Conservation (phyloP, 2,888 invertebrate genomes). For the Limenitis camilla region DNA sequence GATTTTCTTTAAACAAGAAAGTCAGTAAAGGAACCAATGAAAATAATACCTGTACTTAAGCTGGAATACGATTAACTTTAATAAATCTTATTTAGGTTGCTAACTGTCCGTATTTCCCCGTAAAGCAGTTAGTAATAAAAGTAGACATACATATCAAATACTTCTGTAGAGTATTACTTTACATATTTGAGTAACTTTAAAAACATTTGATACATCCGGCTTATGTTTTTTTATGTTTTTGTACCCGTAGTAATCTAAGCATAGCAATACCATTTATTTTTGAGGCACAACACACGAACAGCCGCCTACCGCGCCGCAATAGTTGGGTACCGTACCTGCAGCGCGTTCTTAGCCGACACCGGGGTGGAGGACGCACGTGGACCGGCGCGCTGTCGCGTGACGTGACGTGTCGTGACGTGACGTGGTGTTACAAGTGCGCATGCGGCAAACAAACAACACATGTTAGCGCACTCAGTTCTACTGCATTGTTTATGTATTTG, state of each 20-base stretch:
- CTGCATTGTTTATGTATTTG: conserved; percentile 27
- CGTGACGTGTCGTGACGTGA: conserved; percentile 36
- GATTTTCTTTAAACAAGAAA: conserved; percentile 16
- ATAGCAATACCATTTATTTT: conserved; percentile 6
- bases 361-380: conserved; percentile 74
- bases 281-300: conserved; percentile 13
- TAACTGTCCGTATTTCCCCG: too few species aligned
- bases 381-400: conserved; percentile 60
- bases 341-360: conserved; percentile 76
- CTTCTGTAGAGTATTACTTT: too few species aligned
- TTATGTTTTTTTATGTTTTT: background rate
- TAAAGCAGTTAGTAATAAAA: background rate
- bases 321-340: conserved; percentile 77
- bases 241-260: background rate
- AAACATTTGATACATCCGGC: too few species aligned
- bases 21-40: conserved; percentile 2
- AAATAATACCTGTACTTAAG: background rate
- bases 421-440: conserved; percentile 64
- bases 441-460: conserved; percentile 68
- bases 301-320: conserved; percentile 64
- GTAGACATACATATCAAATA: background rate
- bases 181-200: background rate
- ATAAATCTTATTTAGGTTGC: too few species aligned
- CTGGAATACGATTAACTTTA: too few species aligned
- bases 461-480: conserved; percentile 59